Base-by-base conservation (phyloP, 2,113 vertebrate genomes). In the Etia nguti region DNA sequence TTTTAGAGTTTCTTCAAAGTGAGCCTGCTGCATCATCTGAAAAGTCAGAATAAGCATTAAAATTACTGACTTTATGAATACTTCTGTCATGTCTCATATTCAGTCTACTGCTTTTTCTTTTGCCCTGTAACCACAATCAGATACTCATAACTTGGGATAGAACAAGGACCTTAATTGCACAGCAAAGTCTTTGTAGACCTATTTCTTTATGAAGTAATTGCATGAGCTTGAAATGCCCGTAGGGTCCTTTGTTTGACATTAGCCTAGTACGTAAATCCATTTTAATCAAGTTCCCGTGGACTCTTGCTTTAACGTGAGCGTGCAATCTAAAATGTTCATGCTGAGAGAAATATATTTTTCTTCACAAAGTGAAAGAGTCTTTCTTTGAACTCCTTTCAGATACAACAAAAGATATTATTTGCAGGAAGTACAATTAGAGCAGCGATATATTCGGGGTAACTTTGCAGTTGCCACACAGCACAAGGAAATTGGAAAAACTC, bases 131-230 rank as follows among this genome's bases (percentile, higher is more conserved):
- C 85, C 83, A 86, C 75, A 80, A 82, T 86, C 81, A 79, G 50
- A 91, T 65, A 80, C 77, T 91, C 59, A 86, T 59, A 87, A 81
- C 70, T 91, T 83, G 55, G 36, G 26, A 16, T 48, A 68, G 43
- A 87, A 88, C 36, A 48, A 56, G 70, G 36, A 75, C 48, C 18
- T 83, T 90, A 83, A 92, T 88, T 92, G 46, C 38, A 43, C 29
- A 75, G 48, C 48, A 38, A 92, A 89, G 46, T 57, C 79, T 92
- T 92, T 92, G 85, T 87, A 85, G 75, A 91, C 60, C 20, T 55
- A 77, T 89, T 91, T 90, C 60, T 86, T 89, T 83, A 87, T 85
- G 73, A 90, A 90, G 62, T 89, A 86, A 91, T 92, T 92, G 79
- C 86, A 18, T 83, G 86, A 81, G 75, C 81, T 75, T 60, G 77